These are phyloP conservation scores for Mormyrops attenuatus DNA, from an alignment of 2,797 vertebrate genomes.

Conservation along the genomic window DNA sequence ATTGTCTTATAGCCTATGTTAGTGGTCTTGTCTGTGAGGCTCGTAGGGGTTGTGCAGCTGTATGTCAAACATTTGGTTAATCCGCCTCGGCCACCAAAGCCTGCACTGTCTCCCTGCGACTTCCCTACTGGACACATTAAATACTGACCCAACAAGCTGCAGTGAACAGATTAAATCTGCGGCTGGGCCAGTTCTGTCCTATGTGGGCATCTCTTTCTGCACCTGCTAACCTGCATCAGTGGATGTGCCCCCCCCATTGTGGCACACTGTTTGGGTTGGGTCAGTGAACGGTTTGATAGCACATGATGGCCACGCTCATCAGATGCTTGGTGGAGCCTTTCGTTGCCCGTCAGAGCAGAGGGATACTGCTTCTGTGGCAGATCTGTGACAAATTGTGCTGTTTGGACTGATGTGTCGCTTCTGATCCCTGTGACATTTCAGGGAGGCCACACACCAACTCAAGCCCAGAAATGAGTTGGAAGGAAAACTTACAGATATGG, in stretches of 20 bases:
- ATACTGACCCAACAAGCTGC: not conserved
- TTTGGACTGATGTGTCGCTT: not conserved
- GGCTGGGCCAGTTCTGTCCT: not conserved
- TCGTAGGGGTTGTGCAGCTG: not conserved
- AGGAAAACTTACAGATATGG: not conserved
- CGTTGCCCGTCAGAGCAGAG: not conserved
- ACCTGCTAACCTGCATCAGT: not conserved
- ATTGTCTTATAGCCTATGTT: not conserved
- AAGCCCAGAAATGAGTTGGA: not conserved
- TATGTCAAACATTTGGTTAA: not conserved
- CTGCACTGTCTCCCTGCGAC: not conserved
- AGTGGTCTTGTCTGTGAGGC: not conserved
- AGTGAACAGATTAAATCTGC: not conserved
- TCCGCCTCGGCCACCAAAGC: not conserved
- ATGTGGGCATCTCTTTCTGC: not conserved
- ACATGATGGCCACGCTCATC: not conserved
- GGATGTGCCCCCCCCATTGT: not conserved
- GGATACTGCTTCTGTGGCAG: not conserved
- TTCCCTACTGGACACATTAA: not conserved
- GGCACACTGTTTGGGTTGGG: not conserved
- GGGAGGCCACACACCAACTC: not conserved
- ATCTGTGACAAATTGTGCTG: not conserved
- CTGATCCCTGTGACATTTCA: not conserved
- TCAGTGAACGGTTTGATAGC: constrained; percentile 12
- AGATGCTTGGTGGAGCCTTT: not conserved